phyloP scores from a whole-genome alignment of 1,140 invertebrate genomes.

The Sycophila sp. region DNA sequence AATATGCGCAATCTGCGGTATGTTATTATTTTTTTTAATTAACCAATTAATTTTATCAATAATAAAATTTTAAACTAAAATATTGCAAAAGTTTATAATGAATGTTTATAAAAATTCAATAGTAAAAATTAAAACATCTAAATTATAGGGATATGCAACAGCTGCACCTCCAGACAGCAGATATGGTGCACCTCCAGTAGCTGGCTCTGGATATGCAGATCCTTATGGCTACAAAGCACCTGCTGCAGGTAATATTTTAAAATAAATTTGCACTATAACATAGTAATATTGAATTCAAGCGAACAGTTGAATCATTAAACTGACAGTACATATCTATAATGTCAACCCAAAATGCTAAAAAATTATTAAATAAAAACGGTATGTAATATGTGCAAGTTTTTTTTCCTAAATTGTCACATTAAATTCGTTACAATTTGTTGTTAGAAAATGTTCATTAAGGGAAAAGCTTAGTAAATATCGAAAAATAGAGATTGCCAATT shows the following conservation, averaged over 20 bases:
- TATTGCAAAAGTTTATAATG: no score
- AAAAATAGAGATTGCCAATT: no score
- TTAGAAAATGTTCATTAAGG: no score
- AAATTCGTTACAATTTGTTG: no score
- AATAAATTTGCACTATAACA: neutral
- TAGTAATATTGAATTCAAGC: neutral
- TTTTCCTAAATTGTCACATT: no score
- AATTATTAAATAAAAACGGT: no score
- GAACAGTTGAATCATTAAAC: neutral
- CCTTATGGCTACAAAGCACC: slow-evolving; percentile 64
- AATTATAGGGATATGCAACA: slow-evolving; percentile 58
- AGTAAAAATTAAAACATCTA: neutral
- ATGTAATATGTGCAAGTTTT: neutral
- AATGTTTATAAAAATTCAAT: neutral
- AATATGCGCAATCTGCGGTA: slow-evolving; percentile 62
- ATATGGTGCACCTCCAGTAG: slow-evolving; percentile 57
- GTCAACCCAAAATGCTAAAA: neutral
- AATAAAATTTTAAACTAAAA: neutral
- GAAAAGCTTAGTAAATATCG: no score
- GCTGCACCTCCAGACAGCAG: slow-evolving; percentile 56
- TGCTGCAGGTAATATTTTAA: slow-evolving; percentile 52
- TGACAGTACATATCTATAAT: neutral
- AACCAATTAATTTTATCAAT: no score
- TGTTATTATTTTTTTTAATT: no score
- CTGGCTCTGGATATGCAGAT: slow-evolving; percentile 56